Evolutionary conservation across 2,797 vertebrate species (phyloP), one percentile per base, ranked within the genome.

Genomic region (Galago senegalensis): DNA sequence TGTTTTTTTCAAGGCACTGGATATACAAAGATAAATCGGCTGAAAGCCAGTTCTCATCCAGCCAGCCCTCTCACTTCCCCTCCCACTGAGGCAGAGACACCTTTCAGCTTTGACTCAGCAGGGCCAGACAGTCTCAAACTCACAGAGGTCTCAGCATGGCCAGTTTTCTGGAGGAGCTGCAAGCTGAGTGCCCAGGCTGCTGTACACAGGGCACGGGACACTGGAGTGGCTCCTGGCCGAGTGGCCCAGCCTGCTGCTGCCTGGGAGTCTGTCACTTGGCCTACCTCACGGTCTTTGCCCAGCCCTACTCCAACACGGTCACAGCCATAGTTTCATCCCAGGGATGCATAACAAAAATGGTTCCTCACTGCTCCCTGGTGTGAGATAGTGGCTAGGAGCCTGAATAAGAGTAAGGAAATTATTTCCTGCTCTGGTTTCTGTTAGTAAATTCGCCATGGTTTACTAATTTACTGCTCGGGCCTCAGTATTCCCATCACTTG

Each of bases 11-110:
- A 58, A 70, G 29, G 2, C 14, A 2, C 27, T 80, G 18, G 12
- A 29, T 49, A 85, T 61, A 46, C 56, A 91, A 69, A 96, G 63
- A 49, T 79, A 88, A 94, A 23, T 43, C 65, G 53, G 43, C 82
- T 37, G 60, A 87, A 93, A 85, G 12, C 34, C n/a, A 93, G 56
- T 18, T 17, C 34, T 65, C 56, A 60, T 58, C 73, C 23, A 61
- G 23, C 61, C 3, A 7, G 2, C 31, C 84, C 46, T 29, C 21
- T 37, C 29, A 46, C 3, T 2, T 43, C 46, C 31, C 34, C 12
- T 70, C 11, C 11, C 6, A 65, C 0, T 65, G n/a, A 29, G 29
- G 1, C 14, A 27, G 21, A 2, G 1, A 20, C 40, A 27, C 29
- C 70, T 79, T 89, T 79, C 34, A 72, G 9, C 5, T 56, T 58